Conservation (phyloP, 2,113 vertebrate genomes). For the Casuarius casuarius region DNA sequence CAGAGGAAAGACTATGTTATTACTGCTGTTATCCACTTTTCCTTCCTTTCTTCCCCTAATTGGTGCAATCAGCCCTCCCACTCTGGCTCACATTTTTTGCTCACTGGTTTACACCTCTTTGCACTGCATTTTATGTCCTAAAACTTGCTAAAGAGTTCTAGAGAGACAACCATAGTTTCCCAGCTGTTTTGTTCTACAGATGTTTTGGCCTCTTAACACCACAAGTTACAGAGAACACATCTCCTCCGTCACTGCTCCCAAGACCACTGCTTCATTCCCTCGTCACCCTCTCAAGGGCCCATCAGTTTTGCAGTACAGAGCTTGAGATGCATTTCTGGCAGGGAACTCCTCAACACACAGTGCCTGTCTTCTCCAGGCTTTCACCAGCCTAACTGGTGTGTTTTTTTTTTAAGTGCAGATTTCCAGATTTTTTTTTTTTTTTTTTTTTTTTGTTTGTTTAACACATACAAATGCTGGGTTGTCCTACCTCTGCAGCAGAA, state of each 20-base stretch:
- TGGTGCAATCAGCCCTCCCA: neutral
- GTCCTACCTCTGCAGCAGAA: neutral
- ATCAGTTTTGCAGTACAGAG: rapidly evolving
- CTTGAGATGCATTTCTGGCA: neutral
- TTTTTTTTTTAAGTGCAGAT: neutral
- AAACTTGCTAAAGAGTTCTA: neutral
- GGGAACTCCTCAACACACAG: neutral
- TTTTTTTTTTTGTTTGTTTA: neutral
- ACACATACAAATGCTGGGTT: neutral
- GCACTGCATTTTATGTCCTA: neutral
- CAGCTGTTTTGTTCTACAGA: neutral
- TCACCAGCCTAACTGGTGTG: neutral
- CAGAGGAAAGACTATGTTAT: neutral
- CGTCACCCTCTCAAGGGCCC: rapidly evolving
- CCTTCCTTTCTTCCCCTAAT: neutral
- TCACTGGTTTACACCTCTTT: neutral
- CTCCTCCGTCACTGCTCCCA: neutral
- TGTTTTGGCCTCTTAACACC: neutral
- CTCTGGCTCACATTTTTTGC: neutral
- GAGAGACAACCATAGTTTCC: neutral
- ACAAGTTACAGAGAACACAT: neutral
- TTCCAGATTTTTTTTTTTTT: neutral
- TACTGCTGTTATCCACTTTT: neutral
- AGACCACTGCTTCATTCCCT: neutral
- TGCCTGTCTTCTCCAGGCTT: neutral